Evolutionary conservation across 2,797 vertebrate species (phyloP), one percentile per base, ranked within the genome.

Genomic region (Hyperoplus lanceolatus): DNA sequence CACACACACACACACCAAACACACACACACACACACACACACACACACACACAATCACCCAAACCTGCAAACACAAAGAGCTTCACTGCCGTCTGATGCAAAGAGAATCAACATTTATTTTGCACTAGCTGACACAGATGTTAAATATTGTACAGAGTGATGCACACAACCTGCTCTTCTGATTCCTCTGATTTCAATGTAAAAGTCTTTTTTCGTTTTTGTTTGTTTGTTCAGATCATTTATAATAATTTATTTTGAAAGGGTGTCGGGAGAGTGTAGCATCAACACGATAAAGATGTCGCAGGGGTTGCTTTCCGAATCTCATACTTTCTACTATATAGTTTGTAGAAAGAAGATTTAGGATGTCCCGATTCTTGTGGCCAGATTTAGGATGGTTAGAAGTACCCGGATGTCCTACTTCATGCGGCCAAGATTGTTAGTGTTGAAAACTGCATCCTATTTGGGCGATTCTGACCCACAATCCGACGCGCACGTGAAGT

Each of bases 171-270:
- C 51, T 58, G 42, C 64, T 74, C 57, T 90, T 95, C 76, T 54
- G 29, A 63, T 71, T 4, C 90, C 90, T 95, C 61, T 65, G 64
- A 69, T 94, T 94, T 73, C 95, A 92, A 16, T 69, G 77, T 50
- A 2, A 45, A 71, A 48, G 4, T 61, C 5, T 58, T 12, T 58
- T 89, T 96, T 91, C 95, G 94, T 59, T 12, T 94, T 12, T 61
- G 89, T 96, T 91, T 95, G 95, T 59, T 12, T 94, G 95, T 95
- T 95, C 15, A 92, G 9, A 36, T 36, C 65, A 73, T 79, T 18
- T n/a, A 5, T 29, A 49, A 9, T 54, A 14, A 16, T 76, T 76
- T 83, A 57, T 85, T 79, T 78, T 79, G 53, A 70, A 70, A 57
- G 21, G 65, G 51, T 29, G 55, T 13, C 0, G 7, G 41, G 56